Conservation (phyloP, 2,888 invertebrate genomes). For the Calliphora vomitoria region DNA sequence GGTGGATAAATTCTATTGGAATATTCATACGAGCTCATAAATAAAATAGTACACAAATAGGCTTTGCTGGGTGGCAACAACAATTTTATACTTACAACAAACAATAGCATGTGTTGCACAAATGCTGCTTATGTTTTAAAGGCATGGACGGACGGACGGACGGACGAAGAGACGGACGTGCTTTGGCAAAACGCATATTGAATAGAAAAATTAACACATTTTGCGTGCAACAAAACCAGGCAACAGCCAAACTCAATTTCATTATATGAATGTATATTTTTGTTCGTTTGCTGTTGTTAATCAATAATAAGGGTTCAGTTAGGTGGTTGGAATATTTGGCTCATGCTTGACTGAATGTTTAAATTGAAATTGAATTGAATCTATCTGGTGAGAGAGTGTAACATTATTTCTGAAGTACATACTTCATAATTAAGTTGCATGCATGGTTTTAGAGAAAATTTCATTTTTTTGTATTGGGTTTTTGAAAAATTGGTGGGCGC, state of each 20-base stretch:
- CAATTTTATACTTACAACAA: slow-evolving; percentile 25
- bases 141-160: not conserved
- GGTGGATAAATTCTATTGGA: slow-evolving; percentile 37
- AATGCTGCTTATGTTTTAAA: slow-evolving; percentile 27
- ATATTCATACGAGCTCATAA: slow-evolving; percentile 24
- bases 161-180: not conserved
- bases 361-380: slow-evolving; percentile 63
- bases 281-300: slow-evolving; percentile 47
- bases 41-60: slow-evolving; percentile 2
- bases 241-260: slow-evolving; percentile 47
- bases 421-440: slow-evolving; percentile 56
- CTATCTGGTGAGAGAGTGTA: not conserved
- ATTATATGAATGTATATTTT: not conserved
- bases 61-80: not conserved
- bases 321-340: slow-evolving; percentile 62
- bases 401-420: slow-evolving; percentile 5
- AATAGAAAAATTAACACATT: slow-evolving; percentile 69
- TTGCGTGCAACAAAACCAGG: slow-evolving; percentile 61
- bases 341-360: slow-evolving; percentile 65
- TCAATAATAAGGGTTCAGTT: slow-evolving; percentile 70
- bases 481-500: slow-evolving; percentile 50
- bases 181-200: slow-evolving; percentile 42
- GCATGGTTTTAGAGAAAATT: slow-evolving; percentile 40
- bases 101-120: slow-evolving; percentile 65
- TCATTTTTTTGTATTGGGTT: not conserved